Percentiles rank a stretch among this genome's conserved stretches.
phyloP scores from a whole-genome alignment of 2,113 vertebrate genomes.

The Chionis minor region DNA sequence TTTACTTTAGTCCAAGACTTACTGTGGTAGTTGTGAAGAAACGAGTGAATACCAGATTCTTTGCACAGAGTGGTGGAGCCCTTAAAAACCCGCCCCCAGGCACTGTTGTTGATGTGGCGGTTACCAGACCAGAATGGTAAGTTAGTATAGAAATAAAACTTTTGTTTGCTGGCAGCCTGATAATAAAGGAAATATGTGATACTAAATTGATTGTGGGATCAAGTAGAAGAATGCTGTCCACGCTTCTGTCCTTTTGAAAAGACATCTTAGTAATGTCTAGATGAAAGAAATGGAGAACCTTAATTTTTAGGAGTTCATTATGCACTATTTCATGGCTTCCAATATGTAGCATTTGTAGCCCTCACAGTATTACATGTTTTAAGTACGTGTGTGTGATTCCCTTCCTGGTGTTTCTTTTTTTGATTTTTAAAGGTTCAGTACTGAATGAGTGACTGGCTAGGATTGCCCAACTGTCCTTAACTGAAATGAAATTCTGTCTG shows the following conservation, averaged over 20 bases:
- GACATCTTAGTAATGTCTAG: not conserved
- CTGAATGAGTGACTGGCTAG: not conserved
- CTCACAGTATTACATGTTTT: not conserved
- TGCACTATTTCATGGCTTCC: not conserved
- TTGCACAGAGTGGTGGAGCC: constrained; percentile 72
- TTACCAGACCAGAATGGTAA: constrained; percentile 96
- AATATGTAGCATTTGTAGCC: too few species aligned
- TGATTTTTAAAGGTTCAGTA: not conserved
- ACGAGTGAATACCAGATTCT: constrained; percentile 85
- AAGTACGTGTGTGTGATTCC: not conserved
- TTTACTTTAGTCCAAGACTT: constrained; percentile 81
- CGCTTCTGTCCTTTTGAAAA: not conserved
- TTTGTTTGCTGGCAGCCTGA: not conserved
- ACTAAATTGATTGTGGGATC: not conserved
- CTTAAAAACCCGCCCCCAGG: constrained; percentile 90
- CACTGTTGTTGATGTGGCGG: constrained; percentile 86
- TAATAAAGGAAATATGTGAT: accelerated
- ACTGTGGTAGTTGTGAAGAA: constrained; percentile 95
- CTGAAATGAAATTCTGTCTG: not conserved
- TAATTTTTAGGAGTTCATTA: not conserved
- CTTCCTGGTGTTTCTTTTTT: too few species aligned
- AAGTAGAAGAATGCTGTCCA: too few species aligned
- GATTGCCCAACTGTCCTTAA: not conserved
- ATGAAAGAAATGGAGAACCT: not conserved
- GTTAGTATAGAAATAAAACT: not conserved